These are phyloP conservation scores for Deilephila porcellus DNA, from an alignment of 2,888 invertebrate genomes.

Conservation along the genomic window DNA sequence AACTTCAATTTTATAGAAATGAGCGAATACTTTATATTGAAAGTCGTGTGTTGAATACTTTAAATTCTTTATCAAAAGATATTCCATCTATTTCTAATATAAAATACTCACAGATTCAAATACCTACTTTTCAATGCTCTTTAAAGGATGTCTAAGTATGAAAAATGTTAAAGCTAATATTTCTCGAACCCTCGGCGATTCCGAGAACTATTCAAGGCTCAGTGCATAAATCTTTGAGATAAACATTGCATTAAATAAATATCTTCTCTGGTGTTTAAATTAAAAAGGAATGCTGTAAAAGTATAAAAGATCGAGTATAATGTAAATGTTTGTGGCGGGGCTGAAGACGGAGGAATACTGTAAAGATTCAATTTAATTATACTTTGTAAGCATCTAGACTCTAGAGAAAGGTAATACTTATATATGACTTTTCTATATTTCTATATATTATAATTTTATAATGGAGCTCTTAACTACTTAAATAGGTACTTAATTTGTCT, in stretches of 20 bases:
- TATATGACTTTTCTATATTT: no score
- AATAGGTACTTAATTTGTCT: no score
- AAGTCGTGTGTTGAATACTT: no score
- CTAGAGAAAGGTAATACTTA: no score
- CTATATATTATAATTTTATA: no score
- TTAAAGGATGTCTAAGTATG: background rate
- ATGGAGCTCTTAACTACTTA: no score
- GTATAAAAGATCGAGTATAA: background rate
- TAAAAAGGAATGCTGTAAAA: background rate
- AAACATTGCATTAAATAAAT: slow-evolving; percentile 8
- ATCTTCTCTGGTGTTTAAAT: background rate
- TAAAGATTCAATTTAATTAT: no score
- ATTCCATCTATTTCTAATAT: background rate
- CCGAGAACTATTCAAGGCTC: slow-evolving; percentile 12
- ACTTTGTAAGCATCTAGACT: no score
- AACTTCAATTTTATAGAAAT: no score
- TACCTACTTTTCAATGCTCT: slow-evolving; percentile 3
- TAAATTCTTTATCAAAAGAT: slow-evolving; percentile 3
- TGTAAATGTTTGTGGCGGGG: background rate
- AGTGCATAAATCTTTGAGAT: slow-evolving; percentile 15
- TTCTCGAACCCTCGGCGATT: slow-evolving; percentile 14
- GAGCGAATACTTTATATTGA: no score
- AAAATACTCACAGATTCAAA: background rate
- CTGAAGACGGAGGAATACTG: no score
- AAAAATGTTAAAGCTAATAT: slow-evolving; percentile 14